Evolutionary conservation across 1,140 invertebrate genomes (phyloP).

Genomic region (Diabrotica undecimpunctata): DNA sequence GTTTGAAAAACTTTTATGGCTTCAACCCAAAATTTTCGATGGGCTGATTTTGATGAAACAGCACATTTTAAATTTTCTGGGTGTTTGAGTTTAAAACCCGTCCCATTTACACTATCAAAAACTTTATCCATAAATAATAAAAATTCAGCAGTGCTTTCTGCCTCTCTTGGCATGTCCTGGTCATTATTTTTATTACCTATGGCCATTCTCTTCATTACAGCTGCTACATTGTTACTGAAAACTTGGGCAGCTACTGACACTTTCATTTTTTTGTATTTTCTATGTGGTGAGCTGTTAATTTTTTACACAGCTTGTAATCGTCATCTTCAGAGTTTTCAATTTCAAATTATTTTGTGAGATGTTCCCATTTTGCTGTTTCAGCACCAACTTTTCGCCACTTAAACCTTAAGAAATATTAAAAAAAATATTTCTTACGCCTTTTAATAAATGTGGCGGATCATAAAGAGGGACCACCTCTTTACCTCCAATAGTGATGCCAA

Average conservation of each 20-base stretch:
- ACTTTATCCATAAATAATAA: constrained; percentile 13
- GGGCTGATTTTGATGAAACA: constrained; percentile 6
- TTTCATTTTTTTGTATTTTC: constrained; percentile 18
- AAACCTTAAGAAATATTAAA: not conserved
- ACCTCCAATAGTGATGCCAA: constrained; percentile 9
- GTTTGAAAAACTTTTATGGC: not conserved
- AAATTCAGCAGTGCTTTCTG: constrained; percentile 15
- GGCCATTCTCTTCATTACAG: constrained; percentile 14
- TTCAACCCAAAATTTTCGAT: constrained; percentile 5
- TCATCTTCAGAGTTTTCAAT: constrained; percentile 10
- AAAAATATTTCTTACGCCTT: constrained; percentile 17
- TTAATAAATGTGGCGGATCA: constrained; percentile 13
- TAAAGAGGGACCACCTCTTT: constrained; percentile 16
- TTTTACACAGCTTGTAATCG: constrained; percentile 17
- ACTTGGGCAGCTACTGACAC: constrained; percentile 15
- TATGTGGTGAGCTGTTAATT: constrained; percentile 11
- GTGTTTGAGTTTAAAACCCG: not conserved
- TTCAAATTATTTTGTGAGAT: constrained; percentile 9
- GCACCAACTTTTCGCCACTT: not conserved
- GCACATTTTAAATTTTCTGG: constrained; percentile 10
- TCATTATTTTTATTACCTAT: not conserved
- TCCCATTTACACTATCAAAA: constrained; percentile 14
- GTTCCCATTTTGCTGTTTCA: constrained; percentile 9
- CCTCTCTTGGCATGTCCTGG: not conserved
- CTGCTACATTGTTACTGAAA: constrained; percentile 20